A percentile compares a stretch with the other conserved stretches of the same genome.
Evolutionary conservation across 1,140 invertebrate genomes (phyloP).

Genomic region (Papilio glaucus): DNA sequence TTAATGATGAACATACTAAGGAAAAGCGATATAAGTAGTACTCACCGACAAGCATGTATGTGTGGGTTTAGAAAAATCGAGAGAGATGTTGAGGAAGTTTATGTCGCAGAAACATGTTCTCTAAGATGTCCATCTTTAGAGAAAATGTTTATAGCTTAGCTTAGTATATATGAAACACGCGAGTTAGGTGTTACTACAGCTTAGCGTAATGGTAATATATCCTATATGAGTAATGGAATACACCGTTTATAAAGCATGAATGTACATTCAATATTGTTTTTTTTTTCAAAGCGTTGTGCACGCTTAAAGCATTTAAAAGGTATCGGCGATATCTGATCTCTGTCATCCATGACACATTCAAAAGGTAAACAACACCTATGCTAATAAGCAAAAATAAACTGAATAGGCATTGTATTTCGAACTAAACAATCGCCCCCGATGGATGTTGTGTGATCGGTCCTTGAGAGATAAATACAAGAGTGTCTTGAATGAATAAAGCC

Average conservation of each 20-base stretch:
- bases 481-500: constrained; percentile 28
- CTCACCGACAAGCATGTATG: too few relatives aligned
- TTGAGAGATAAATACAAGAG: constrained; percentile 35
- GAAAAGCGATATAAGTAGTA: too few relatives aligned
- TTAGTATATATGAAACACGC: too few relatives aligned
- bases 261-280: neutral
- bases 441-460: constrained; percentile 30
- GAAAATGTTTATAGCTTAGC: too few relatives aligned
- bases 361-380: constrained; percentile 17
- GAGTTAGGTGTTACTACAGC: too few relatives aligned
- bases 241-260: neutral
- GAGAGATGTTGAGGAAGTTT: too few relatives aligned
- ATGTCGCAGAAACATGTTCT: too few relatives aligned
- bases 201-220: too few relatives aligned
- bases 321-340: neutral
- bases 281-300: neutral
- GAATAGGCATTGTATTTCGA: constrained; percentile 41
- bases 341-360: neutral
- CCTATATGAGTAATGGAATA: neutral
- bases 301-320: neutral
- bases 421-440: constrained; percentile 38
- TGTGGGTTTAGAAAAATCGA: too few relatives aligned
- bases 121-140: too few relatives aligned
- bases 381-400: constrained; percentile 39
- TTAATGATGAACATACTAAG: too few relatives aligned